Evolutionary conservation across 2,888 invertebrate species (phyloP).

Genomic region (Euproctis similis): DNA sequence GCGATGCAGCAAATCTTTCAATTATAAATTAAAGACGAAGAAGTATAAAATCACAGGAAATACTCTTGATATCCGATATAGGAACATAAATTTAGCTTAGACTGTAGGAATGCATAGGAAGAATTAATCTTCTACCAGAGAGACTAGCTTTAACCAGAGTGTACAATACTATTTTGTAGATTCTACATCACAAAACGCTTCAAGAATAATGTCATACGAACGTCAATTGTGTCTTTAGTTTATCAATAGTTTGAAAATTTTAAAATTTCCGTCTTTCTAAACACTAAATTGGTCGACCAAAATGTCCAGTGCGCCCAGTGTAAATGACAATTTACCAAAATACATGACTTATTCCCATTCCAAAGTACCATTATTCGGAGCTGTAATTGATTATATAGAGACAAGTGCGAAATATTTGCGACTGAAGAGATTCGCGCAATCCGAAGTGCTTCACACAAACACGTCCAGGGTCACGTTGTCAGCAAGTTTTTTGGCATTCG

Average conservation of each 20-base stretch:
- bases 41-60: too few relatives aligned
- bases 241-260: too few relatives aligned
- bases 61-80: too few relatives aligned
- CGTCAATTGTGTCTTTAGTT: too few relatives aligned
- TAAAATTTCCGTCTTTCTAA: too few relatives aligned
- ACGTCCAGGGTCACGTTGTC: conserved; percentile 38
- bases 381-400: conserved; percentile 52
- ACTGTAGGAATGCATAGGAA: too few relatives aligned
- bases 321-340: conserved; percentile 19
- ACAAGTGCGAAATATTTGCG: conserved; percentile 47
- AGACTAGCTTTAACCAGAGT: too few relatives aligned
- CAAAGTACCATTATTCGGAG: conserved; percentile 48
- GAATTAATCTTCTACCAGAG: too few relatives aligned
- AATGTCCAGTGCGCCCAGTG: conserved; percentile 22
- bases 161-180: background rate
- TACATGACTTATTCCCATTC: conserved; percentile 53
- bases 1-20: too few relatives aligned
- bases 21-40: too few relatives aligned
- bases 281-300: conserved; percentile 17
- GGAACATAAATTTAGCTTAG: too few relatives aligned
- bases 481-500: conserved; percentile 40
- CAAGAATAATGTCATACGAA: conserved; percentile 2
- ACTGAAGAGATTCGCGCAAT: conserved; percentile 36
- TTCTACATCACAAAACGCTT: background rate
- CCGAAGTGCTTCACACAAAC: conserved; percentile 41